Conservation (phyloP, 2,797 vertebrate genomes). For the Rhynchonycteris naso region DNA sequence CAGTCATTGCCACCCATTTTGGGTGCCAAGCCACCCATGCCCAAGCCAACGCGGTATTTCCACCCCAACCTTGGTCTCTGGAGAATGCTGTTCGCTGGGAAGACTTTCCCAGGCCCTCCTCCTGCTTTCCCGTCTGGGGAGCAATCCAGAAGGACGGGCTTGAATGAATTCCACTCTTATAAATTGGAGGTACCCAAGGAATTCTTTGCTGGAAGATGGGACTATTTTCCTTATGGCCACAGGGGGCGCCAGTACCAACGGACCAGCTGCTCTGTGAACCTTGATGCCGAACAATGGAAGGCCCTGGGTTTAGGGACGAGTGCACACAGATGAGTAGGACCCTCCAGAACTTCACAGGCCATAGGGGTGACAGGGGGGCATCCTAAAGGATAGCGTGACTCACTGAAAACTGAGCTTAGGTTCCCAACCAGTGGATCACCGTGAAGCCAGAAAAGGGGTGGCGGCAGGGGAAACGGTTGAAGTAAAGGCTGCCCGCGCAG, state of each 20-base stretch:
- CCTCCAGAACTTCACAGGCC: not conserved
- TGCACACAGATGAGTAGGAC: fast-evolving
- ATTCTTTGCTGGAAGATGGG: not conserved
- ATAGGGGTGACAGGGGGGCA: not conserved
- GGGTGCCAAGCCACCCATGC: constrained; percentile 81
- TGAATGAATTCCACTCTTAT: fast-evolving
- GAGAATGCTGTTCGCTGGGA: not conserved
- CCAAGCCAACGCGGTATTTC: constrained; percentile 68
- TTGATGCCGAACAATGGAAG: fast-evolving
- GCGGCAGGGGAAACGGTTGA: not conserved
- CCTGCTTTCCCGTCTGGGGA: not conserved
- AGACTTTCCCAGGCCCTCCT: not conserved
- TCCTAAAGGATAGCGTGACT: not conserved
- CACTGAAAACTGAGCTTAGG: not conserved
- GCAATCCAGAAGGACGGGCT: too few species aligned
- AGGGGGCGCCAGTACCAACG: not conserved
- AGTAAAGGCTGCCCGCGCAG: fast-evolving
- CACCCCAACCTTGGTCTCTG: not conserved
- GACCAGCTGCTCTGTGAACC: too few species aligned
- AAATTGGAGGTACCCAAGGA: not conserved
- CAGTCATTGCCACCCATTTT: constrained; percentile 80
- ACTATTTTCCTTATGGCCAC: not conserved
- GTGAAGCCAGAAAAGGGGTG: not conserved
- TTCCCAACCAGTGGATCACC: not conserved
- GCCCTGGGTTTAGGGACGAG: not conserved